Evolutionary conservation across 2,888 invertebrate genomes (phyloP).

Genomic region (Amphipoea lucens): DNA sequence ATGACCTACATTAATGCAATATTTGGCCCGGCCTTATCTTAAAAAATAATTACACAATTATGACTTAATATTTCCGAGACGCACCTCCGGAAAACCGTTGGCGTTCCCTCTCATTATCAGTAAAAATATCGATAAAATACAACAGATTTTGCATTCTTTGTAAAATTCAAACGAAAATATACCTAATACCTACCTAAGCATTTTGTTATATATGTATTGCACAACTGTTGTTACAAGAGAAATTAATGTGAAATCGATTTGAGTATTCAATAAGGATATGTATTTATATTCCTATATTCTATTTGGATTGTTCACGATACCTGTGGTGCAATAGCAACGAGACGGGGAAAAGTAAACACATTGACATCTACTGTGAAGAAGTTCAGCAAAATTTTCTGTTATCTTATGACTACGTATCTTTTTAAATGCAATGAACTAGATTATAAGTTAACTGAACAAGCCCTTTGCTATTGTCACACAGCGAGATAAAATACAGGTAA

Average conservation of each 20-base stretch:
- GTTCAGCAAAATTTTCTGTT: conserved; percentile 74
- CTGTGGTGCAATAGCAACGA: conserved; percentile 87
- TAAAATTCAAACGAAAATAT: conserved; percentile 89
- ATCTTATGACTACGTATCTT: conserved; percentile 83
- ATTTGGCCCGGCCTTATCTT: conserved; percentile 90
- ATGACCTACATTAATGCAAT: conserved; percentile 88
- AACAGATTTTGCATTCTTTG: conserved; percentile 88
- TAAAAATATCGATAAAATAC: conserved; percentile 89
- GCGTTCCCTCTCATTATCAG: conserved; percentile 79
- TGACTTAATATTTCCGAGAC: conserved; percentile 86
- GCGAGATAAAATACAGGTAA: conserved; percentile 82
- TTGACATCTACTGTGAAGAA: conserved; percentile 78
- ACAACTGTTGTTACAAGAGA: conserved; percentile 87
- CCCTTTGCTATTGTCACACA: conserved; percentile 88
- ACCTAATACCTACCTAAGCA: conserved; percentile 89
- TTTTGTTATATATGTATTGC: conserved; percentile 88
- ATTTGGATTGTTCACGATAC: conserved; percentile 82
- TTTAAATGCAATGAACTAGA: conserved; percentile 87
- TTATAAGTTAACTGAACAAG: conserved; percentile 76
- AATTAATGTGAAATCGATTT: conserved; percentile 85
- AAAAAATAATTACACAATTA: conserved; percentile 88
- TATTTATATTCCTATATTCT: conserved; percentile 86
- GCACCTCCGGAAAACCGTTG: conserved; percentile 74
- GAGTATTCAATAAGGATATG: conserved; percentile 90
- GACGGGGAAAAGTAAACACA: conserved; percentile 67